Evolutionary conservation across 2,797 vertebrate genomes (phyloP), one percentile per base, ranked within the genome.

Genomic region (Xiphophorus birchmanni): DNA sequence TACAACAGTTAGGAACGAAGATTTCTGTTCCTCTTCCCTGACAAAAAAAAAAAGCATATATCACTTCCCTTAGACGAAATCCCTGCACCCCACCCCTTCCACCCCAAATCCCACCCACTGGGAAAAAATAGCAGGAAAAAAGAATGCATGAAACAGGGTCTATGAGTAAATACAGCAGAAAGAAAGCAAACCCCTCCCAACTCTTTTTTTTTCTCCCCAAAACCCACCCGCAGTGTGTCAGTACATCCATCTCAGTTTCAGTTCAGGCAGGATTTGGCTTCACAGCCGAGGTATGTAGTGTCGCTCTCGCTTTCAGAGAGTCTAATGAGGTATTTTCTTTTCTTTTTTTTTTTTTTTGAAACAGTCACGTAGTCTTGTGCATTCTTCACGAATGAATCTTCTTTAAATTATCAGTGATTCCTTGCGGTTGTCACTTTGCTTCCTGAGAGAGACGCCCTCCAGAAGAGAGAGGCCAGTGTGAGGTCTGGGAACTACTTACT

Each of bases 371-470:
- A 74, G 86, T 91, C 76, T 83, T 88, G 92, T 92, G 92, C 92
- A 93, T 91, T 93, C 88, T 90, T 90, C 86, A 86, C 79, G 76
- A 91, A 75, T 86, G 87, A 90, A 87, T 90, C 86, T 83, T 89
- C 90, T 79, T 80, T 82, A 87, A 87, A 86, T 89, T 75, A 88
- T 86, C 88, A 87, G 89, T 58, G 82, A 91, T 87, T 93, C 91
- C 87, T 85, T 78, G 82, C 84, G 84, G 87, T 83, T 88, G 76
- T 86, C 86, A 82, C 86, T 82, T 84, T 89, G 87, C 88, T 96
- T 95, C 95, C 95, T 96, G 95, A 96, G 95, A 90, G 87, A 92
- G 90, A 89, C 40, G 58, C 88, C 88, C 86, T 84, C 89, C 84
- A 75, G 77, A 76, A 73, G 73, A 82, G 87, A 88, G 90, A 90